Base-by-base conservation (phyloP, 2,888 invertebrate species). In the Aethes cnicana region DNA sequence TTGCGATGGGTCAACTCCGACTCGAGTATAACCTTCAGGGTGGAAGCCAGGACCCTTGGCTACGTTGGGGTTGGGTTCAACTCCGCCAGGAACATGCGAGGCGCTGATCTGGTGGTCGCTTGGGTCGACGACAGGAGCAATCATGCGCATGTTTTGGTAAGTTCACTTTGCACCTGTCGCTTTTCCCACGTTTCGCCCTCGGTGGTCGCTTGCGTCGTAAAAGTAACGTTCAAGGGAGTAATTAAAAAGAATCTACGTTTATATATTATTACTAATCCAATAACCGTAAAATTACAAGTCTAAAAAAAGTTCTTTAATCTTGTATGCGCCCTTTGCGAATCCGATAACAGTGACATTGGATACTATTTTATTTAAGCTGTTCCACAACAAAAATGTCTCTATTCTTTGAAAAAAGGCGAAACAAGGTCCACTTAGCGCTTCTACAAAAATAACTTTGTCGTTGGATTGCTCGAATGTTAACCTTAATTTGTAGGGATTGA, bases 11-110 rank as follows among this genome's bases (percentile, higher is more conserved):
- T 94, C 68, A 91, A 93, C 73, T 91, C 91, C 3, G 94, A 95
- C 68, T 93, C 93, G 74, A 94, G 95, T 80, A 94, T 96, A 71
- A 95, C 94, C 64, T 95, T 96, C 79, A 94, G 95, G 78, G 90
- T 96, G 74, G 95, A 95, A 84, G 96, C 95, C 74, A 92, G 92
- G 83, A 96, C 96, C 55, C 91, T 92, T 68, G 97, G 97, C 63
- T 97, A 96, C 81, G 93, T 97, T 58, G 96, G 95, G 30, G 92
- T 97, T 68, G 97, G 97, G 53, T 95, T 97, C 81, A 96, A 96
- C 62, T 92, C 92, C 48, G 94, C 93, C 72, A 95, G 95, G 57
- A 92, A 93, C 62, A 94, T 95, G 92, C 91, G 93, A 70, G 95
- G 95, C 36, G 93, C 96, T 53, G 97, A 97, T 91, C 93, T 97